Evolutionary conservation across 2,888 invertebrate species (phyloP).

Genomic region (Camponotus fellah): DNA sequence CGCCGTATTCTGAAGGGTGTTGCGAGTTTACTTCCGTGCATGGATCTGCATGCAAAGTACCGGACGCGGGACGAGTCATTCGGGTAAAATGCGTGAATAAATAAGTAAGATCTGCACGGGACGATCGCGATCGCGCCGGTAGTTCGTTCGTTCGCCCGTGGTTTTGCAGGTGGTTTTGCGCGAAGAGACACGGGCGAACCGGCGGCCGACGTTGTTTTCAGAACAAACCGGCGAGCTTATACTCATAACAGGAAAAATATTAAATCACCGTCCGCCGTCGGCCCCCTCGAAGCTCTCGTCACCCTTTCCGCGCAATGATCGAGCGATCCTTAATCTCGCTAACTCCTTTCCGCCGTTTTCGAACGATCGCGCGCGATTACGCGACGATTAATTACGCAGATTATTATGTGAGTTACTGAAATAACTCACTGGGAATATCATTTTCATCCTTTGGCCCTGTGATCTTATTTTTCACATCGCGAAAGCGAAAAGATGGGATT

Average conservation of each 20-base stretch:
- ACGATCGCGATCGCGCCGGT: conserved; percentile 49
- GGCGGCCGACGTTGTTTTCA: conserved; percentile 82
- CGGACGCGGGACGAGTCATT: conserved; percentile 53
- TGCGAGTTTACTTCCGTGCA: conserved; percentile 8
- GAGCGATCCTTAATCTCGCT: conserved; percentile 55
- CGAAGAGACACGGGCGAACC: conserved; percentile 76
- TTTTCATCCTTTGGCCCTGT: neutral
- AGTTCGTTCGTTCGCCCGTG: conserved; percentile 49
- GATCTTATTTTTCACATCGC: conserved; percentile 33
- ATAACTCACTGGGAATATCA: conserved; percentile 41
- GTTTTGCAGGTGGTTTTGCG: conserved; percentile 73
- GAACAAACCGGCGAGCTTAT: conserved; percentile 83
- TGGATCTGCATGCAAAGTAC: conserved; percentile 7
- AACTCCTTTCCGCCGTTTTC: conserved; percentile 55
- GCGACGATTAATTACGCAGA: conserved; percentile 48
- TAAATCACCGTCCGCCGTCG: conserved; percentile 82
- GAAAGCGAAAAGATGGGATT: neutral
- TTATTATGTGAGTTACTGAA: conserved; percentile 55
- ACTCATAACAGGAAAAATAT: conserved; percentile 85
- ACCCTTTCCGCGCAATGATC: conserved; percentile 40
- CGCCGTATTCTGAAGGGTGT: conserved; percentile 18
- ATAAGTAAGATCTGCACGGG: conserved; percentile 65
- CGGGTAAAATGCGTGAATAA: conserved; percentile 62
- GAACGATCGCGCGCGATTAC: conserved; percentile 55
- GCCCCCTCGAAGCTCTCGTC: conserved; percentile 67